phyloP scores from a whole-genome alignment of 2,888 invertebrate species.

The Harpagoxenus sublaevis region DNA sequence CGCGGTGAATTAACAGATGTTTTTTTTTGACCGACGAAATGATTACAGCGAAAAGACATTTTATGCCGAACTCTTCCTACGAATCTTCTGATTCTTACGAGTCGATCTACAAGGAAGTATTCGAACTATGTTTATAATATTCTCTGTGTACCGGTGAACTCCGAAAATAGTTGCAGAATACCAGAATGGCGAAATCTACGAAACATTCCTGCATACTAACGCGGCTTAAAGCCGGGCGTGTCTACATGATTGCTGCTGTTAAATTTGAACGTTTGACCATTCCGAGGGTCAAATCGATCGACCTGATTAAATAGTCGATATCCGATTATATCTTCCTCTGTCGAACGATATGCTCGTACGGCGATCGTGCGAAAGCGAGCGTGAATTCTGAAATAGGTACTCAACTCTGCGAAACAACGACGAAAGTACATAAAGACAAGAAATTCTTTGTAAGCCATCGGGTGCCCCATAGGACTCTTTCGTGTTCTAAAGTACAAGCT shows the following conservation, averaged over 20 bases:
- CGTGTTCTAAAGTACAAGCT: conserved; percentile 22
- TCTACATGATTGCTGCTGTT: conserved; percentile 1
- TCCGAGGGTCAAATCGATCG: conserved; percentile 27
- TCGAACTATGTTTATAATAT: conserved; percentile 22
- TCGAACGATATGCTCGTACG: not conserved
- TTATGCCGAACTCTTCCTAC: not conserved
- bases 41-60: not conserved
- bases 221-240: conserved; percentile 11
- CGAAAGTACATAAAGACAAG: not conserved
- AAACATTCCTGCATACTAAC: conserved; percentile 41
- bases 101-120: not conserved
- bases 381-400: not conserved
- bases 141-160: conserved; percentile 13
- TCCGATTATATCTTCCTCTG: not conserved
- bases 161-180: conserved; percentile 29
- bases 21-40: not conserved
- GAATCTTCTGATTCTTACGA: conserved; percentile 17
- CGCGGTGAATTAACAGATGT: not conserved
- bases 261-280: conserved; percentile 18
- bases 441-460: conserved; percentile 3
- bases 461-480: not conserved
- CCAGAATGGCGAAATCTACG: not conserved
- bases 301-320: conserved; percentile 35
- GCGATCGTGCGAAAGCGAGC: not conserved
- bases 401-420: not conserved